phyloP scores from a whole-genome alignment of 2,888 invertebrate species.

The Geophilus truncorum region DNA sequence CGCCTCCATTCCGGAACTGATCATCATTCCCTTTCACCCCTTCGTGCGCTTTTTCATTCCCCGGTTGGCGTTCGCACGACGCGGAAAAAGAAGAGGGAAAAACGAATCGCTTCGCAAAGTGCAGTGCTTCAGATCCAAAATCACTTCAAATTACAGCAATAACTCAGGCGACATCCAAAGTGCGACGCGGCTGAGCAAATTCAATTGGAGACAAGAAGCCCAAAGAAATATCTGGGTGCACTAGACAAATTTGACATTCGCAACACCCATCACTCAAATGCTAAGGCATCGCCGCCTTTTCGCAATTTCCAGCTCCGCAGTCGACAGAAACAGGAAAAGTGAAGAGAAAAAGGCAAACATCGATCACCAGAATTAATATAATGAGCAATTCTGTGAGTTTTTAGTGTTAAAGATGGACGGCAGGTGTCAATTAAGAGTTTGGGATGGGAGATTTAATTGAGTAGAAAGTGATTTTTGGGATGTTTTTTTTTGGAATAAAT shows the following conservation, averaged over 20 bases:
- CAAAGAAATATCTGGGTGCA: not conserved
- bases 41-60: not conserved
- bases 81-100: not conserved
- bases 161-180: not conserved
- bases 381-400: too few relatives aligned
- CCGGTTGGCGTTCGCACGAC: too few relatives aligned
- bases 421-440: too few relatives aligned
- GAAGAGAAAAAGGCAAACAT: not conserved
- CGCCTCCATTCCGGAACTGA: not conserved
- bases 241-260: not conserved
- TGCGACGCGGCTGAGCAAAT: not conserved
- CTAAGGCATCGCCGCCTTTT: not conserved
- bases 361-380: too few relatives aligned
- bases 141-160: not conserved
- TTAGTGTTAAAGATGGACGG: too few relatives aligned
- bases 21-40: not conserved
- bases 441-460: too few relatives aligned
- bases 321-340: not conserved
- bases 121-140: not conserved
- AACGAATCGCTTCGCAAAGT: not conserved
- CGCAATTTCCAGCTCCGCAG: not conserved
- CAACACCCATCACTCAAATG: not conserved
- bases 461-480: too few relatives aligned
- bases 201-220: not conserved
- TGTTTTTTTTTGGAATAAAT: too few relatives aligned